Evolutionary conservation across 2,113 vertebrate genomes (phyloP), one percentile per base, ranked within the genome.

Genomic region (Microcebus tavaratra): DNA sequence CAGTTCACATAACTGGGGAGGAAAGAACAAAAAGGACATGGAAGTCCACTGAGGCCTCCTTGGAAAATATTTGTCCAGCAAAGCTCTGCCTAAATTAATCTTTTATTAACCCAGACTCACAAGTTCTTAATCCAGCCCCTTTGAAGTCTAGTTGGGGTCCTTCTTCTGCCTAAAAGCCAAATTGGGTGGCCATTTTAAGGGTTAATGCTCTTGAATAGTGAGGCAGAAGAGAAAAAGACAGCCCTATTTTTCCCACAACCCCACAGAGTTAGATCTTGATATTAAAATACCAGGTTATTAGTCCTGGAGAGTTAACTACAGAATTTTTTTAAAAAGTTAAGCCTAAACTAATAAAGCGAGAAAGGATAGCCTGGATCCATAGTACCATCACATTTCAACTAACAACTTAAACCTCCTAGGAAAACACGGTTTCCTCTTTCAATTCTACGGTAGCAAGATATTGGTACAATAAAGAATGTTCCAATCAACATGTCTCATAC

Each of bases 31-130:
- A 94, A 94, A 90, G 63, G 86, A 86, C 86, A 97, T 94, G 57
- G 65, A 90, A 97, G 68, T 91, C 67, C 57, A 80, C 5, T 94
- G 55, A 96, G 94, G 89, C 83, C 90, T 97, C 88, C 82, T 96
- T 86, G 61, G 79, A 88, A 97, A 11, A 0, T 45, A 88, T 90
- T 67, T 93, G 91, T 83, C 89, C 73, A 96, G 80, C 79, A 96
- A 23, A 91, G 90, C 88, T 97, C 79, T 94, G 97, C 94, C 96
- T 94, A 97, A 97, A 97, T 96, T 27, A 96, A 89, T 25, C 81
- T 67, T 96, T 89, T 39, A 96, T 65, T 42, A 81, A 70, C 63
- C 88, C 87, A 98, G 89, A 97, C 97, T 93, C 67, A 34, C 9
- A 45, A 98, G 86, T 31, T 90, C 96, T 67, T 76, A 86, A 78